phyloP scores from a whole-genome alignment of 2,888 invertebrate species.

The Metallyticus violacea region DNA sequence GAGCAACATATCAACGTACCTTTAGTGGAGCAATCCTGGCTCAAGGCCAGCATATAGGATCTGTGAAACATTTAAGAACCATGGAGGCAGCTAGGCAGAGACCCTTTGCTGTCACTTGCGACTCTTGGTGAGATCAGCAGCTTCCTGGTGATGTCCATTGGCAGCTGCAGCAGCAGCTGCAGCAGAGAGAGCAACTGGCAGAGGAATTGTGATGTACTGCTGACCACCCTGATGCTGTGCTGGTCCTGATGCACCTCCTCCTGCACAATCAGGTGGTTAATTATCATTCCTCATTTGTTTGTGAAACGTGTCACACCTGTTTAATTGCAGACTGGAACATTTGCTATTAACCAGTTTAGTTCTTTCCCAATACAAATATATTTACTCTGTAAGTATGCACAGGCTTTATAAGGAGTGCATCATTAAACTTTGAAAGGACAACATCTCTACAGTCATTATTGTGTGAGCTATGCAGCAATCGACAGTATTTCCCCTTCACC shows the following conservation, averaged over 20 bases:
- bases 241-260: not conserved
- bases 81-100: not conserved
- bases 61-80: not conserved
- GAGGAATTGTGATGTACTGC: conserved; percentile 69
- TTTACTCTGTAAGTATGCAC: too few relatives aligned
- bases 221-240: conserved; percentile 12
- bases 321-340: too few relatives aligned
- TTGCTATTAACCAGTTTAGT: too few relatives aligned
- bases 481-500: too few relatives aligned
- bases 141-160: conserved; percentile 39
- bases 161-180: conserved; percentile 47
- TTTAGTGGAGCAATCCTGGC: not conserved
- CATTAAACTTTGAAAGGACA: too few relatives aligned
- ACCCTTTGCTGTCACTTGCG: conserved; percentile 28
- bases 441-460: too few relatives aligned
- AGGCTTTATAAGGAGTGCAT: too few relatives aligned
- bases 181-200: conserved; percentile 63
- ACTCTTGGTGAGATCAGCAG: conserved; percentile 31
- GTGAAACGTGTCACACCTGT: too few relatives aligned
- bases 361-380: too few relatives aligned
- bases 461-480: too few relatives aligned
- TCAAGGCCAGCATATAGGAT: not conserved
- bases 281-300: not conserved
- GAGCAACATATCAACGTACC: not conserved
- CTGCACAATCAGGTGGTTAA: not conserved